Conservation (phyloP, 2,888 invertebrate genomes). For the Steinernema carpocapsae region DNA sequence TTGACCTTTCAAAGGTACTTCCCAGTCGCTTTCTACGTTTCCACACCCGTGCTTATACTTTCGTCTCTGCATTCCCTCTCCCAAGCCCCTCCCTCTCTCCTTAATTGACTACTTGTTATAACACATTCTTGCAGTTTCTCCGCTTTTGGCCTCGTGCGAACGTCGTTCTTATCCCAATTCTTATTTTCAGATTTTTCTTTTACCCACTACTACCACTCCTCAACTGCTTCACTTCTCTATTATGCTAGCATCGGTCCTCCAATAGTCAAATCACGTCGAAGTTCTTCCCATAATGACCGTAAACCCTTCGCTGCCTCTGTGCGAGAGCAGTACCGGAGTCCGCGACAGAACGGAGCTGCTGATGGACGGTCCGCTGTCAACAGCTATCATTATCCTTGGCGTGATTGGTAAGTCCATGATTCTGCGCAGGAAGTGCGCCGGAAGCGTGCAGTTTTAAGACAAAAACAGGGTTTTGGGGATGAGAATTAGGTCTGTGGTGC, state of each 20-base stretch:
- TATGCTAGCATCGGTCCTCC: not conserved
- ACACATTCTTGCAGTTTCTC: not conserved
- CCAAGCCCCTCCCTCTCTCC: too few species aligned
- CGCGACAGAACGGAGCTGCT: slow-evolving; percentile 24
- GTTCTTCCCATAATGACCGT: not conserved
- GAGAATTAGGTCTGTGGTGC: too few species aligned
- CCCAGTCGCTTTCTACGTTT: too few species aligned
- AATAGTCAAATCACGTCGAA: not conserved
- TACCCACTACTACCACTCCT: not conserved
- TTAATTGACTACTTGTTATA: too few species aligned
- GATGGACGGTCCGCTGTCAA: slow-evolving; percentile 29
- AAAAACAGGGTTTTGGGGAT: slow-evolving; percentile 44
- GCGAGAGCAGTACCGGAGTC: not conserved
- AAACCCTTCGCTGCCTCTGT: slow-evolving; percentile 11
- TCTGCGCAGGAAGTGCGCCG: not conserved
- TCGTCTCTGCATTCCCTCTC: too few species aligned
- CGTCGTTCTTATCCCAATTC: not conserved
- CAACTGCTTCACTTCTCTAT: slow-evolving; percentile 5
- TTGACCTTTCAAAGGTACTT: too few species aligned
- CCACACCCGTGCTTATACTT: too few species aligned
- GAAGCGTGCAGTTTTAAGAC: not conserved
- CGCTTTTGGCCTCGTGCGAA: slow-evolving; percentile 13
- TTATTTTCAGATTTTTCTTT: slow-evolving; percentile 13
- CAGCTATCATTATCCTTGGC: slow-evolving; percentile 35
- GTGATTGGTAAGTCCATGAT: slow-evolving; percentile 7